phyloP scores from a whole-genome alignment of 92 coral and sea anemone species.

The Phenganax marumi region DNA sequence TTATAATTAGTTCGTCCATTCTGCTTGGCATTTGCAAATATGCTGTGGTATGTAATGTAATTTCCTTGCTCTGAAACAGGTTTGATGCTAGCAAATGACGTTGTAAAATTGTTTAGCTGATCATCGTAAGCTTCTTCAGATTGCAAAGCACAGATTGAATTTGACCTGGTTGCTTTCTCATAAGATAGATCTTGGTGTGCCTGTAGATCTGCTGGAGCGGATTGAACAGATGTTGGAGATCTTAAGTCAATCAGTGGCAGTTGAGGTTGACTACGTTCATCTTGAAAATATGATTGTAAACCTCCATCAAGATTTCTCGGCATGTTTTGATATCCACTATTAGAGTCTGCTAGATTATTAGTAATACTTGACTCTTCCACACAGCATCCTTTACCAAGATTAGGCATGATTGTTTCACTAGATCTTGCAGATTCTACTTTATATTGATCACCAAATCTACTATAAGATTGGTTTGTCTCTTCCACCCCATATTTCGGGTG shows the following conservation, averaged over 20 bases:
- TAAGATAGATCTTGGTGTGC: not conserved
- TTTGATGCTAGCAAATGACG: not conserved
- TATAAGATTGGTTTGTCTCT: not conserved
- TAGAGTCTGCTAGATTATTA: not conserved
- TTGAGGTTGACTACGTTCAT: not conserved
- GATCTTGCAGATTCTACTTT: not conserved
- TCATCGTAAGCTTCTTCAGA: not conserved
- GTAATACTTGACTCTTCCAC: not conserved
- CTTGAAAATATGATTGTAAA: not conserved
- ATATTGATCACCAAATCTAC: not conserved
- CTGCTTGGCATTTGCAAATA: conserved; percentile 32
- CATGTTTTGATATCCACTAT: not conserved
- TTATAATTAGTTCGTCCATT: conserved; percentile 58
- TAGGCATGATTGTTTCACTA: not conserved
- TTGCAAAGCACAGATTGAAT: not conserved
- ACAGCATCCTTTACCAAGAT: not conserved
- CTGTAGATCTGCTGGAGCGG: conserved; percentile 6
- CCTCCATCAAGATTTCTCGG: not conserved
- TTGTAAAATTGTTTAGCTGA: not conserved
- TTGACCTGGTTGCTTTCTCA: not conserved
- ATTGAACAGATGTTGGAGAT: not conserved
- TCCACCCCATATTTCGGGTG: not conserved
- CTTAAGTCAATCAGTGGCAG: not conserved
- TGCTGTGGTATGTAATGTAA: not conserved
- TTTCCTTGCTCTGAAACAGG: not conserved